phyloP scores from a whole-genome alignment of 2,888 invertebrate genomes.

The Drosophila bunnanda region DNA sequence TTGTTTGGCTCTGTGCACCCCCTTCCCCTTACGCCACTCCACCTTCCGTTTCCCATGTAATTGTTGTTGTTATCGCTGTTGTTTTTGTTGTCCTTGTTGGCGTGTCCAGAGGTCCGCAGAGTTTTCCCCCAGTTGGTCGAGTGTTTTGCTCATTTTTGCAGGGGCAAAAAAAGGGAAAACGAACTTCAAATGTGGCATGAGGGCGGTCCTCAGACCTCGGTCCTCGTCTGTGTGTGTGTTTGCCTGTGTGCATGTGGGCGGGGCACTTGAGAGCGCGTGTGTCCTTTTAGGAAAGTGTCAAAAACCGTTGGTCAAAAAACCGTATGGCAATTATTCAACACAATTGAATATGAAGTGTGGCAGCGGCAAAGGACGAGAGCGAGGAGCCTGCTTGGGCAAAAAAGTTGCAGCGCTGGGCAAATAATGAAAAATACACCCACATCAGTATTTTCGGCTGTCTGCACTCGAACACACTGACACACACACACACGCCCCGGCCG shows the following conservation, averaged over 20 bases:
- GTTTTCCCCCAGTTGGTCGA: conserved; percentile 49
- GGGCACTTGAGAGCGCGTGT: conserved; percentile 67
- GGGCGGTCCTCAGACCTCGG: conserved; percentile 45
- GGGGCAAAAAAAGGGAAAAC: conserved; percentile 56
- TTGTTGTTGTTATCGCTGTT: conserved; percentile 33
- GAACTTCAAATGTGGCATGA: conserved; percentile 75
- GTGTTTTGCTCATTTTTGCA: conserved; percentile 74
- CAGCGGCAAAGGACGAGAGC: conserved; percentile 56
- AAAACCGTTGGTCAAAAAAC: conserved; percentile 83
- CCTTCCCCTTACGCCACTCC: background rate
- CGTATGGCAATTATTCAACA: conserved; percentile 84
- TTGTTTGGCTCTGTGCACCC: conserved; percentile 22
- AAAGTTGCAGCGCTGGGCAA: conserved; percentile 76
- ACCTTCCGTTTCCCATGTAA: conserved; percentile 18
- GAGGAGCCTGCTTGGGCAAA: conserved; percentile 29
- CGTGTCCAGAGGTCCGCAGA: conserved; percentile 50
- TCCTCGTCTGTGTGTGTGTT: conserved; percentile 6
- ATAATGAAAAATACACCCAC: conserved; percentile 81
- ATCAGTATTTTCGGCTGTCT: conserved; percentile 80
- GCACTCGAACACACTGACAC: conserved; percentile 56
- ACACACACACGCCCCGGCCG: conserved; percentile 23
- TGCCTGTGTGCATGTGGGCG: conserved; percentile 24
- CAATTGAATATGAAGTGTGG: conserved; percentile 84
- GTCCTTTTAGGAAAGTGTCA: conserved; percentile 83
- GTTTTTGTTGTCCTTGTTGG: conserved; percentile 34